Conservation (phyloP, 2,797 vertebrate genomes). For the Periophthalmus magnuspinnatus region DNA sequence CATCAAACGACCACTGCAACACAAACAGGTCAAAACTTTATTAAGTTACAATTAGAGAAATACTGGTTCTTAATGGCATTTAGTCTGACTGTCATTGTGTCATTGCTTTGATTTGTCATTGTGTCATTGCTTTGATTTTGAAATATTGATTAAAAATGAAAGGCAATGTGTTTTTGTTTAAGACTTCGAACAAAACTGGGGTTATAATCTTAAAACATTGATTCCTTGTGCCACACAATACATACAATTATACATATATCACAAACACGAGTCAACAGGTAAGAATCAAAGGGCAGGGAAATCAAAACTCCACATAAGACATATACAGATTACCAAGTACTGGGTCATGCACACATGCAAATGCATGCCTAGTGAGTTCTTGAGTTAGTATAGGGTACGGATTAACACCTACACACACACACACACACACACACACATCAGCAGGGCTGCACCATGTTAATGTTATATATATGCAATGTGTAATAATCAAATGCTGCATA, state of each 20-base stretch:
- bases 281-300: conserved; percentile 28
- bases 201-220: not conserved
- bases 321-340: conserved; percentile 13
- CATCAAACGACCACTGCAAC: conserved; percentile 86
- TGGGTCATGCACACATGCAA: conserved; percentile 56
- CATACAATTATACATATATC: conserved; percentile 36
- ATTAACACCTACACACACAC: conserved; percentile 25
- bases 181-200: not conserved
- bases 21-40: conserved; percentile 17
- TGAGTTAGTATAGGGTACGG: conserved; percentile 18
- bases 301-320: conserved; percentile 15
- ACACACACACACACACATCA: conserved; percentile 32
- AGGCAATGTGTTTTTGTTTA: not conserved
- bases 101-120: not conserved
- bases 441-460: conserved; percentile 5
- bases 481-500: not conserved
- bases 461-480: not conserved
- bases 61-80: not conserved
- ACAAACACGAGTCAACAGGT: conserved; percentile 24
- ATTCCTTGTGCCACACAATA: conserved; percentile 37
- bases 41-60: not conserved
- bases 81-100: not conserved
- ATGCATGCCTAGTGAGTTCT: conserved; percentile 44
- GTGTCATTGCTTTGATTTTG: not conserved
- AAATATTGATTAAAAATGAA: not conserved